Evolutionary conservation across 37 sponge, comb jelly and placozoan genomes (phyloP), one percentile per base, ranked within the genome.

Genomic region (Chondrilla cf. caribensis): DNA sequence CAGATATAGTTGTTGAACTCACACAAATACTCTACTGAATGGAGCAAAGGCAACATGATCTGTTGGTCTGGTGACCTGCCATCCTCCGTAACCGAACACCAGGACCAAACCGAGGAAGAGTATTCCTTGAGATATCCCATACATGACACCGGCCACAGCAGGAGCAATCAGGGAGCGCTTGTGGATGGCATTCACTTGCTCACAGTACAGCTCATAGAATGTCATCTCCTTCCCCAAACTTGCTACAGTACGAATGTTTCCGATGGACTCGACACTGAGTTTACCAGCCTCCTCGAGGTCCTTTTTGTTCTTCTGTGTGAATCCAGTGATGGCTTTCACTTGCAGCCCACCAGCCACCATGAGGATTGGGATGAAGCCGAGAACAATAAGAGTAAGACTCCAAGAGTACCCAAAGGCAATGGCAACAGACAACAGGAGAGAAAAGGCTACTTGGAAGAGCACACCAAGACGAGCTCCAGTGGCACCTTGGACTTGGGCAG

Each of bases 31-130:
- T 7, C 76, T 70, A 7, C 58, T 58, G 75, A 89, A 93, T 4
- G 15, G 15, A 0, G 73, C 59, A 47, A 57, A 38, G 0, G 60
- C 59, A 11, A 86, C 25, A 32, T 77, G 11, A 28, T 47, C 6
- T 0, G 44, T 24, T 18, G 47, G 54, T 3, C 42, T 66, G 47
- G 77, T 84, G 36, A 90, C 86, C 29, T 80, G 94, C 21, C 28
- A 93, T 8, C 88, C 89, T 33, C 94, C 94, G 58, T 91, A 93
- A 4, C 94, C 88, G 60, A 88, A 93, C 2, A 84, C 67, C n/a
- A 79, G 66, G 28, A 82, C 75, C 47, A 91, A 90, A 38, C 80
- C 70, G 29, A 90, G 37, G 81, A 77, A 88, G 54, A 87, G 35
- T 18, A 81, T 59, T 21, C 77, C 65, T 33, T 93, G 85, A 19